Evolutionary conservation across 2,113 vertebrate genomes (phyloP), one percentile per base, ranked within the genome.

Genomic region (Pterocles gutturalis): DNA sequence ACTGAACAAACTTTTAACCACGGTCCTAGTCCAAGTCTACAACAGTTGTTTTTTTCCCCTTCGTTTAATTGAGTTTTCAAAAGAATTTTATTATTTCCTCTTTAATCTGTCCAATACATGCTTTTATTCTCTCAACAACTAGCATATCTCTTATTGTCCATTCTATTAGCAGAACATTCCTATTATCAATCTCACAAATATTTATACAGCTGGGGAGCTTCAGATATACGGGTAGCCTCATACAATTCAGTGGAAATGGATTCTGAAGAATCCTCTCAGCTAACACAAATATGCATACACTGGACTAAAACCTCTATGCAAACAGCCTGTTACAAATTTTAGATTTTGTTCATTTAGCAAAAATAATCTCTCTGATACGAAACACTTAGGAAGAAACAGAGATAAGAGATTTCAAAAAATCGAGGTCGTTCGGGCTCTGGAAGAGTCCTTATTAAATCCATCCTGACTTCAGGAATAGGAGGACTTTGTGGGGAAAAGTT

Each of bases 121-220:
- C 29, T 65, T 93, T 79, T 79, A 83, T 66, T 89, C 53, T 84
- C 53, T 72, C 65, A 79, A 49, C 43, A 91, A 79, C 60, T 18
- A 49, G 8, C 22, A 5, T 77, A 43, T 73, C 45, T 93, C 55
- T 77, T 64, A 54, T 89, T 92, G 51, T 34, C 55, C 38, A 45
- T 45, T 91, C 65, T 82, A 41, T 78, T 87, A 87, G 80, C 3
- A 21, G 64, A 83, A 81, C 89, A 78, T 91, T 92, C 51, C 77
- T 87, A 64, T 95, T 93, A 91, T 82, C 93, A 91, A 75, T 87
- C 33, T 82, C 69, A 77, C 49, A 87, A 96, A 94, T 96, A 87
- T 97, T 95, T 95, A 89, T 87, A 87, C 81, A 96, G 87, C 94
- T 96, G 81, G 61, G 80, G 11, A 93, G 26, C 73, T 96, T 73